A percentile compares a stretch with the other conserved stretches of the same genome.
Conservation (phyloP, 2,888 invertebrate genomes). For the Neocrepidodera transversa region DNA sequence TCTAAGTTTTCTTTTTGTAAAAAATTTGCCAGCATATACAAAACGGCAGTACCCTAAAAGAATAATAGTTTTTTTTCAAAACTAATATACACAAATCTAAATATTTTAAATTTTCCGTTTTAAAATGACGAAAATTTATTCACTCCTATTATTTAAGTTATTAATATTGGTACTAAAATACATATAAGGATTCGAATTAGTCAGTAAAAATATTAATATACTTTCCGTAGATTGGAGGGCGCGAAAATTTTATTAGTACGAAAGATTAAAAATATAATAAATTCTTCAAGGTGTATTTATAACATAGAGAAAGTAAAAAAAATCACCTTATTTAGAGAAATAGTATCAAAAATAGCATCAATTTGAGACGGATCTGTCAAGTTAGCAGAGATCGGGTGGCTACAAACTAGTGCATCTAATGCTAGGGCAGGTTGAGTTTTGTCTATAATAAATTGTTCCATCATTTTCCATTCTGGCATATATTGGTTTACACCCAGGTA, state of each 20-base stretch:
- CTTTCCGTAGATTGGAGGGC: too few species aligned
- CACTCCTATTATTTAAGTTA: too few species aligned
- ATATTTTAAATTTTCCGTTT: not conserved
- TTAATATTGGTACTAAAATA: too few species aligned
- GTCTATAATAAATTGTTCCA: conserved; percentile 74
- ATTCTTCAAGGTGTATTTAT: too few species aligned
- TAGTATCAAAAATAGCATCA: conserved; percentile 77
- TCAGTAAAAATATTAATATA: too few species aligned
- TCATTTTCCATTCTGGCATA: conserved; percentile 72
- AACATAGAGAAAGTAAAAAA: too few species aligned
- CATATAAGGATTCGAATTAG: too few species aligned
- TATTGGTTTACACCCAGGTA: conserved; percentile 73
- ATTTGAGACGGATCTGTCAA: conserved; percentile 75
- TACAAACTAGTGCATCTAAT: conserved; percentile 73
- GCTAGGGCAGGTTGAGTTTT: conserved; percentile 73
- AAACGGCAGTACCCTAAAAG: conserved; percentile 72
- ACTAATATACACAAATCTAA: too few species aligned
- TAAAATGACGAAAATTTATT: too few species aligned
- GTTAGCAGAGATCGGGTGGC: conserved; percentile 74
- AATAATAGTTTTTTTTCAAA: too few species aligned
- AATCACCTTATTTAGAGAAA: conserved; percentile 77
- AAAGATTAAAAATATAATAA: too few species aligned
- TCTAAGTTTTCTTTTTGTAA: conserved; percentile 70
- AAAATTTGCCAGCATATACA: conserved; percentile 75
- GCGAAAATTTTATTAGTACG: too few species aligned